Evolutionary conservation across 1,140 invertebrate species (phyloP), one percentile per base, ranked within the genome.

Genomic region (Dinothrombium tinctorium): DNA sequence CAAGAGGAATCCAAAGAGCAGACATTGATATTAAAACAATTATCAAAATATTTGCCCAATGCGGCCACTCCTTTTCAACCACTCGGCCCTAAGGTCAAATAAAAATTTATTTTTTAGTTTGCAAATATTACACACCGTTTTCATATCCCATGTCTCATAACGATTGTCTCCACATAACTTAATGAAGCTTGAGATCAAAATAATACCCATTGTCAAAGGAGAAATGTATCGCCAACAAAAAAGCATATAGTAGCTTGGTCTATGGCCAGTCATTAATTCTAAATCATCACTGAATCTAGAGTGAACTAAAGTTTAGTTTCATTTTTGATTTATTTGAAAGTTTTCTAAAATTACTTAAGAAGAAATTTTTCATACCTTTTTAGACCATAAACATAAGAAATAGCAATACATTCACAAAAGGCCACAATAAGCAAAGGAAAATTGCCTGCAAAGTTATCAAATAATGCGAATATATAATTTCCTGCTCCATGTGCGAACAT

Each of bases 391-490:
- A 94, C 75, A 53, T 90, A 94, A n/a, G 83, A 71, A 5, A 95
- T 83, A 2, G 74, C 79, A 33, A 94, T 66, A 50, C 82, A 84
- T 60, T 95, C 89, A 52, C 74, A 87, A 44, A 95, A 77, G 0
- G 89, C 89, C 25, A 95, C 83, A 48, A 90, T 83, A 40, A 95
- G 69, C 20, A 95, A 61, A 1, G 87, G 86, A 54, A 92, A 89
- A 49, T 89, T 92, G n/a, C 87, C 89, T 47, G 78, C 82, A 58
- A 89, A 95, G 61, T 79, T 80, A 57, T 95, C 89, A 59, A 95
- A 95, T 4, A 95, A 60, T 37, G 86, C 73, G 54, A 95, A 92
- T 37, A 92, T 77, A 53, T 95, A 95, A 54, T 80, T 90, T 12
- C 89, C 89, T 39, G 83, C 74, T 12, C 84, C 82, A 49, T 90